These are phyloP conservation scores for Pseudomyrmex flavicornis DNA, from an alignment of 1,140 invertebrate species.

Conservation along the genomic window DNA sequence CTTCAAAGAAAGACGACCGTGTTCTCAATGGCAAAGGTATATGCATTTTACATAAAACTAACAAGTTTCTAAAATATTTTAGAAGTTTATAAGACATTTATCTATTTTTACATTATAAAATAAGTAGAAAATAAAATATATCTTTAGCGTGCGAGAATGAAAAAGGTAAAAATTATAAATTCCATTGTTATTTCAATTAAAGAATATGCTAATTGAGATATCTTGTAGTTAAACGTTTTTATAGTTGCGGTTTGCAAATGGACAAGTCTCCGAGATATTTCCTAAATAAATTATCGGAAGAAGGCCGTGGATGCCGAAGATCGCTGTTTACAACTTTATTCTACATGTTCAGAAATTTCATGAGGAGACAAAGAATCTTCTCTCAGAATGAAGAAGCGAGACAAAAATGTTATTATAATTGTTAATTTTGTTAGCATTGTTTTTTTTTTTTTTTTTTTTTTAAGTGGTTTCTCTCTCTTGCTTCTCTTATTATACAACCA, in stretches of 20 bases:
- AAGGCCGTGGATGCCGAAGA: not conserved
- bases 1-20: constrained; percentile 88
- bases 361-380: not conserved
- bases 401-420: too few species aligned
- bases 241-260: constrained; percentile 59
- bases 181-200: not conserved
- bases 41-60: constrained; percentile 8
- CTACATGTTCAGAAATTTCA: not conserved
- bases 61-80: not conserved
- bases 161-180: not conserved
- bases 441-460: too few species aligned
- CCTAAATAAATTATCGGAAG: not conserved
- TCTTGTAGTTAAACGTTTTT: constrained; percentile 5
- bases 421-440: too few species aligned
- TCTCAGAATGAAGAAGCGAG: too few species aligned
- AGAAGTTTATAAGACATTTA: not conserved
- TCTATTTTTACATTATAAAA: not conserved
- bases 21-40: constrained; percentile 88
- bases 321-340: constrained; percentile 20
- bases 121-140: not conserved
- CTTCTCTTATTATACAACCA: not conserved
- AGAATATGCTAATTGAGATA: not conserved
- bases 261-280: constrained; percentile 16
- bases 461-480: too few species aligned
- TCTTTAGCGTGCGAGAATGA: not conserved